A percentile compares a stretch with the other conserved stretches of the same genome.
Evolutionary conservation across 2,113 vertebrate genomes (phyloP).

Genomic region (Phylloscopus trochiloides): DNA sequence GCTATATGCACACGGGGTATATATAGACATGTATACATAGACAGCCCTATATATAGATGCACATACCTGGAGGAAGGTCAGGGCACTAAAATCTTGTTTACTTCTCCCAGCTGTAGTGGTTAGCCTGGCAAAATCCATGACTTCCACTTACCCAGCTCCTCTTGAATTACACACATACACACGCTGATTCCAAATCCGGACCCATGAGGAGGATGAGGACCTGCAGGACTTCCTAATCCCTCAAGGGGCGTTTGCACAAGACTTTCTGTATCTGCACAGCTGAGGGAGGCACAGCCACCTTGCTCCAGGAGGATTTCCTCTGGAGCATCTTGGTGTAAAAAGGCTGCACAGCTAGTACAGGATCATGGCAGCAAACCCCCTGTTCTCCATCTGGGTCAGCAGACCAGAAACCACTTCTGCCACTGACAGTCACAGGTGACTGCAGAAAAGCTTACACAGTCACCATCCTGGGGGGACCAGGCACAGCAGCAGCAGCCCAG

Average conservation of each 20-base stretch:
- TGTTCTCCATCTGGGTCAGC: background rate
- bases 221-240: background rate
- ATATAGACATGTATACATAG: background rate
- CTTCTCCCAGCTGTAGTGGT: background rate
- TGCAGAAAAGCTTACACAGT: fast-evolving
- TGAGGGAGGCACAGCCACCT: background rate
- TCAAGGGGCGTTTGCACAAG: fast-evolving
- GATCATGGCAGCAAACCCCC: background rate
- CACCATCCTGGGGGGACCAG: fast-evolving
- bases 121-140: background rate
- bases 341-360: background rate
- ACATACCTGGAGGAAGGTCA: constrained; percentile 34
- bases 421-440: background rate
- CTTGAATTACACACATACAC: background rate
- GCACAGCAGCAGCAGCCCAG: background rate
- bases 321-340: background rate
- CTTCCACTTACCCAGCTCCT: background rate
- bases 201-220: fast-evolving
- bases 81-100: background rate
- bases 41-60: background rate
- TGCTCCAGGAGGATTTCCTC: background rate
- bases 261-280: background rate
- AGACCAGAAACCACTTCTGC: background rate
- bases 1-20: background rate
- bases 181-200: fast-evolving